These are phyloP conservation scores for Embiotoca jacksoni DNA, from an alignment of 2,113 vertebrate genomes.

Conservation along the genomic window DNA sequence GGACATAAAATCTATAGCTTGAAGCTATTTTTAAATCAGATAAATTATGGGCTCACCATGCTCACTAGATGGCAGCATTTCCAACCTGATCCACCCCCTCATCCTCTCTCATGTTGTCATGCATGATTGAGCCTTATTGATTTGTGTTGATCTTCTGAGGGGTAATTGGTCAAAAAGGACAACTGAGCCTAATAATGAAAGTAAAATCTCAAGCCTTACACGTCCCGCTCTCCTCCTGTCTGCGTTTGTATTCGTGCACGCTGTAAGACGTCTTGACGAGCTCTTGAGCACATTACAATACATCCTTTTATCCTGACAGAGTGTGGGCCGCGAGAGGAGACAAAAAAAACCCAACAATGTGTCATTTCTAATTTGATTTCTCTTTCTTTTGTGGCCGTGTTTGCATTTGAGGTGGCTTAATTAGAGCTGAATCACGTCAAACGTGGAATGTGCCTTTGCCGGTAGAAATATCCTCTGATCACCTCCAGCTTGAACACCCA, in stretches of 20 bases:
- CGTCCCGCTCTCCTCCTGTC: too few relatives aligned
- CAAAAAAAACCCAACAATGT: not conserved
- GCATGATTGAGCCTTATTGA: not conserved
- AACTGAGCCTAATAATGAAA: not conserved
- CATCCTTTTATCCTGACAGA: conserved; percentile 1
- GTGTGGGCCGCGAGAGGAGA: too few relatives aligned
- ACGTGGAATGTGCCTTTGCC: conserved; percentile 44
- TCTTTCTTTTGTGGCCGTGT: not conserved
- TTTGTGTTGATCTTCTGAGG: not conserved
- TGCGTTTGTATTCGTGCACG: not conserved
- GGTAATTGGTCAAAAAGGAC: not conserved
- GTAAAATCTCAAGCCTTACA: too few relatives aligned
- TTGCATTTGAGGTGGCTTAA: conserved; percentile 24
- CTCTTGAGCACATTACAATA: not conserved
- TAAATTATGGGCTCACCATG: not conserved
- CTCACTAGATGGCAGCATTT: conserved; percentile 77
- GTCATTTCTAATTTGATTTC: conserved; percentile 16
- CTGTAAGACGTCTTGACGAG: not conserved
- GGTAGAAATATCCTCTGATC: conserved; percentile 39
- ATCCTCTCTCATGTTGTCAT: not conserved
- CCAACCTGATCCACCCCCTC: conserved; percentile 4
- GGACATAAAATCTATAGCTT: too few relatives aligned
- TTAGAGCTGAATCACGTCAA: conserved; percentile 40
- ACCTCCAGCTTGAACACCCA: conserved; percentile 58
- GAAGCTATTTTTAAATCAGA: too few relatives aligned